These are phyloP conservation scores for Aplidium turbinatum DNA, from an alignment of 23 tunicate species.

Conservation along the genomic window DNA sequence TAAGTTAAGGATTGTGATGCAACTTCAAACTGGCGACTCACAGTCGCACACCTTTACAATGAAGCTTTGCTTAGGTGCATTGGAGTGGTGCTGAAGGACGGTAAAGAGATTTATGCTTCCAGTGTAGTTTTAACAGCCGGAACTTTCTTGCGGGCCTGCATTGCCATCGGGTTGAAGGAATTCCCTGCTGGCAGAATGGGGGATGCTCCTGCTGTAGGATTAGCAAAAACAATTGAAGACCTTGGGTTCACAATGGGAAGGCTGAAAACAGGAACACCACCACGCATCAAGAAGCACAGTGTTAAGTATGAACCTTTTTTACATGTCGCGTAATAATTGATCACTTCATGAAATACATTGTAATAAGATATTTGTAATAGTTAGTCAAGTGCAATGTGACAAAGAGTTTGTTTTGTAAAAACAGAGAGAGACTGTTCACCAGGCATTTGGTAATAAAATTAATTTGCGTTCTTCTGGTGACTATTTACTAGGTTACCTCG, in stretches of 20 bases:
- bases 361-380: too few relatives aligned
- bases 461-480: too few relatives aligned
- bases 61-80: slow-evolving; percentile 42
- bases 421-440: too few relatives aligned
- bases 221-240: slow-evolving; percentile 83
- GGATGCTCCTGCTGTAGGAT: slow-evolving; percentile 65
- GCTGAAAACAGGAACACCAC: slow-evolving; percentile 95
- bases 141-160: slow-evolving; percentile 77
- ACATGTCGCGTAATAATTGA: too few relatives aligned
- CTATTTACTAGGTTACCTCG: too few relatives aligned
- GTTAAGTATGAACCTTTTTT: slow-evolving; percentile 68
- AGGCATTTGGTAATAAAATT: too few relatives aligned
- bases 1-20: too few relatives aligned
- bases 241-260: slow-evolving; percentile 90
- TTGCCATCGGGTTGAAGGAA: slow-evolving; percentile 60
- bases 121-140: slow-evolving; percentile 87
- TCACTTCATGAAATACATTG: too few relatives aligned
- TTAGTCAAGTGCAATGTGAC: too few relatives aligned
- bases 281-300: slow-evolving; percentile 51
- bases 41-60: neutral
- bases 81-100: slow-evolving; percentile 68
- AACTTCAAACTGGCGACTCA: too few relatives aligned
- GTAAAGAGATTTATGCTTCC: slow-evolving; percentile 32
- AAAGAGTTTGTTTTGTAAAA: too few relatives aligned
- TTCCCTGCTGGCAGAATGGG: slow-evolving; percentile 74